These are phyloP conservation scores for Micrastur ruficollis DNA, from an alignment of 2,797 vertebrate species.

Conservation along the genomic window DNA sequence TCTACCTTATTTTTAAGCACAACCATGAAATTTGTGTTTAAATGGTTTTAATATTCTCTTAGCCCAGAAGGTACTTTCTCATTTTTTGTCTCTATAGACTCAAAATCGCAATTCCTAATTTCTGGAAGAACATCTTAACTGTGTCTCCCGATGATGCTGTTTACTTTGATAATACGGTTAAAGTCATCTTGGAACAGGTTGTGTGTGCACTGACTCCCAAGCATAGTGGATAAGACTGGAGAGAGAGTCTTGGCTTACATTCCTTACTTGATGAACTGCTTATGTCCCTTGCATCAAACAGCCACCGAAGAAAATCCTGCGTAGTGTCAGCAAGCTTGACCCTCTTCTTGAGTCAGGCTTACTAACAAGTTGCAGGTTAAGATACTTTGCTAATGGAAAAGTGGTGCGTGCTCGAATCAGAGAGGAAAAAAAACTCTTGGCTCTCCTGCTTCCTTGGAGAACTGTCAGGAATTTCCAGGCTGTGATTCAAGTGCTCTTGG, in stretches of 20 bases:
- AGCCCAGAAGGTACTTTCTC: background rate
- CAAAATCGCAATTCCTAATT: background rate
- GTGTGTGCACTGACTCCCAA: background rate
- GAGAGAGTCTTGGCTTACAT: background rate
- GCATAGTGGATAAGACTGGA: background rate
- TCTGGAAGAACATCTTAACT: background rate
- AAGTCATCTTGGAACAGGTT: background rate
- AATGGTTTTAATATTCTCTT: background rate
- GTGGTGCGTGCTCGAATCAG: background rate
- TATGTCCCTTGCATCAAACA: background rate
- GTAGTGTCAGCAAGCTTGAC: background rate
- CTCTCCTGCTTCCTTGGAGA: background rate
- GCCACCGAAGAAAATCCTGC: background rate
- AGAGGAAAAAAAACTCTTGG: background rate
- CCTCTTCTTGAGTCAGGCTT: background rate
- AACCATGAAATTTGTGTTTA: background rate
- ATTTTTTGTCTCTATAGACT: background rate
- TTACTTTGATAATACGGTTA: background rate
- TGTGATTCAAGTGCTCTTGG: background rate
- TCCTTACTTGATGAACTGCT: background rate
- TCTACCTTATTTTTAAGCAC: background rate
- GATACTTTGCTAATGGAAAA: background rate
- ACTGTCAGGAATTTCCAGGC: background rate
- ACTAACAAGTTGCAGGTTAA: background rate
- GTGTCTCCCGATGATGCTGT: background rate